Evolutionary conservation across 2,888 invertebrate genomes (phyloP), one percentile per base, ranked within the genome.

Genomic region (Hypsopygia costalis): DNA sequence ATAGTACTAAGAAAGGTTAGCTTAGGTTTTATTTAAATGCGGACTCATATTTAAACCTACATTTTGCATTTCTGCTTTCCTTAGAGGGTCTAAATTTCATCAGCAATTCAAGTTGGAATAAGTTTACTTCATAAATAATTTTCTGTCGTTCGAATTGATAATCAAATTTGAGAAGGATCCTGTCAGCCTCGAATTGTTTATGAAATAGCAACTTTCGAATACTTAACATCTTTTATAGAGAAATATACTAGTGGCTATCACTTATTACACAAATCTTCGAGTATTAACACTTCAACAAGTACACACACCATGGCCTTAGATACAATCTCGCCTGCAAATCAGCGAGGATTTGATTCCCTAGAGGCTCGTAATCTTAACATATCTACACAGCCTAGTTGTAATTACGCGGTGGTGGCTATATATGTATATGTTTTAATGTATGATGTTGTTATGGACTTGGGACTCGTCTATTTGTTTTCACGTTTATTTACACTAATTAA

Each of bases 401-500:
- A 38, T 39, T 36, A 28, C 28, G 27, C 34, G 39, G 37, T 43
- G 27, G 37, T 43, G 27, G 34, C 32, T 43, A 25, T 41, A 38
- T 40, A 33, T 36, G 35, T 41, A 43, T 39, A 40, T 42, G 33
- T 40, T 39, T 16, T 16, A 16, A 3, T 37, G 30, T 40, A 30
- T 36, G 34, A 43, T 41, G 41, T 45, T 45, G 43, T 36, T 38
- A 41, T 43, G 38, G 43, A 36, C 39, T 45, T 43, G 33, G 38
- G 44, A 43, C 34, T 43, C 34, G 12, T 35, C 34, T 7, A 22
- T 12, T n/a, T 8, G 7, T 21, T 25, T 11, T 8, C 8, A 5
- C 11, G 10, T 34, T 22, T 20, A 3, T 8, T 8, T 4, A n/a
- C 11, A 27, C n/a, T 25, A 12, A 12, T 12, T 28, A 16, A 36